Conservation (phyloP, 2,797 vertebrate species). For the Danio aesculapii region DNA sequence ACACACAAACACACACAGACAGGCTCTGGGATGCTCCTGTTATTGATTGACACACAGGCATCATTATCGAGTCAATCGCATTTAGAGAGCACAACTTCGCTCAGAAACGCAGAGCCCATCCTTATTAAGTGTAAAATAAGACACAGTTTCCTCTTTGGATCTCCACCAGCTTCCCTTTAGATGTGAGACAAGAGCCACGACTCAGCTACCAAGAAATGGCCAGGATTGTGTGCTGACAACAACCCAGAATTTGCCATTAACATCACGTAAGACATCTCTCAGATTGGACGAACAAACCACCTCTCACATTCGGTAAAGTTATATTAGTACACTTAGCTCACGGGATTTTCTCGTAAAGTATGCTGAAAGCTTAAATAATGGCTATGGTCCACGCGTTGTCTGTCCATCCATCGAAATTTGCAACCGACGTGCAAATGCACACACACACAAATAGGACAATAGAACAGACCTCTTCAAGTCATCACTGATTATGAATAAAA, state of each 20-base stretch:
- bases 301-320: conserved; percentile 40
- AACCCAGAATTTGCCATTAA: conserved; percentile 5
- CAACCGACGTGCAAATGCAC: conserved; percentile 62
- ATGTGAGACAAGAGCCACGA: background rate
- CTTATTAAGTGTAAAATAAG: conserved; percentile 44
- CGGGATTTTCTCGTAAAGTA: conserved; percentile 41
- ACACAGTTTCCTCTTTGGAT: conserved; percentile 55
- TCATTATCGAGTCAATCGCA: conserved; percentile 68
- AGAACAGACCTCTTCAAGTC: conserved; percentile 70
- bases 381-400: conserved; percentile 76
- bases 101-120: conserved; percentile 29
- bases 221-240: conserved; percentile 25
- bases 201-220: conserved; percentile 8
- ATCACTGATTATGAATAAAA: conserved; percentile 51
- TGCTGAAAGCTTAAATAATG: conserved; percentile 78
- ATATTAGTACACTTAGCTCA: conserved; percentile 45
- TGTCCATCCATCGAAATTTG: conserved; percentile 60
- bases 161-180: conserved; percentile 19
- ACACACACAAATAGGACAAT: conserved; percentile 69
- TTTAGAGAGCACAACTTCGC: conserved; percentile 23
- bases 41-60: conserved; percentile 63
- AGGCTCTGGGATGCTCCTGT: conserved; percentile 48
- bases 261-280: background rate
- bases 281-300: background rate
- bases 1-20: background rate